phyloP scores from a whole-genome alignment of 2,888 invertebrate species.

The Lithophane semibrunnea region DNA sequence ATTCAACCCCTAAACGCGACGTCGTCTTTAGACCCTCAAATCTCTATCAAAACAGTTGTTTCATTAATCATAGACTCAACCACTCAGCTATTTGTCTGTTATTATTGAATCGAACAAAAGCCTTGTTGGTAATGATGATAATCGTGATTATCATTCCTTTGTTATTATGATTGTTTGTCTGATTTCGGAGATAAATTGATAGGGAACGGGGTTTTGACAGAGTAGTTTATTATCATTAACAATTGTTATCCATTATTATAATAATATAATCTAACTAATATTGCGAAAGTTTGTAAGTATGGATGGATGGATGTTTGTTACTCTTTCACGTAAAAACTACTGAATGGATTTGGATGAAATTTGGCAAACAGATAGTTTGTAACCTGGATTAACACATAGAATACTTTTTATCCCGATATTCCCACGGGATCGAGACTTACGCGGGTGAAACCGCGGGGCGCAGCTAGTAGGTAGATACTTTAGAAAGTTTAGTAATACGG shows the following conservation, averaged over 20 bases:
- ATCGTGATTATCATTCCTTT: slow-evolving; percentile 29
- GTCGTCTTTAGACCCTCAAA: slow-evolving; percentile 27
- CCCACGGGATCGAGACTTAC: no score
- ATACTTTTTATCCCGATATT: no score
- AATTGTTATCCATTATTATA: neutral
- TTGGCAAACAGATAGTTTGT: no score
- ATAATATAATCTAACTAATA: no score
- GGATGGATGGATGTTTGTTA: no score
- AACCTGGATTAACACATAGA: no score
- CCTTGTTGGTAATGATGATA: slow-evolving; percentile 26
- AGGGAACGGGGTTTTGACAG: neutral
- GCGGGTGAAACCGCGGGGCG: no score
- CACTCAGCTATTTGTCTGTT: slow-evolving; percentile 36
- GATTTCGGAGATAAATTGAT: slow-evolving; percentile 36
- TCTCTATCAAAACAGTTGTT: slow-evolving; percentile 25
- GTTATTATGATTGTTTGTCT: slow-evolving; percentile 20
- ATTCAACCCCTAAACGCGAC: neutral
- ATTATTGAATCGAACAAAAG: slow-evolving; percentile 16
- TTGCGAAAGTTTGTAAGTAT: no score
- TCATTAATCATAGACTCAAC: slow-evolving; percentile 41
- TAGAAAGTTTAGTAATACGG: neutral
- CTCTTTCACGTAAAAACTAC: no score
- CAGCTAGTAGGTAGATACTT: no score
- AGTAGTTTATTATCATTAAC: neutral
- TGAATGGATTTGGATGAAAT: no score